A percentile compares a stretch with the other conserved stretches of the same genome.
phyloP scores from a whole-genome alignment of 2,888 invertebrate species.

The Malacosoma neustria region DNA sequence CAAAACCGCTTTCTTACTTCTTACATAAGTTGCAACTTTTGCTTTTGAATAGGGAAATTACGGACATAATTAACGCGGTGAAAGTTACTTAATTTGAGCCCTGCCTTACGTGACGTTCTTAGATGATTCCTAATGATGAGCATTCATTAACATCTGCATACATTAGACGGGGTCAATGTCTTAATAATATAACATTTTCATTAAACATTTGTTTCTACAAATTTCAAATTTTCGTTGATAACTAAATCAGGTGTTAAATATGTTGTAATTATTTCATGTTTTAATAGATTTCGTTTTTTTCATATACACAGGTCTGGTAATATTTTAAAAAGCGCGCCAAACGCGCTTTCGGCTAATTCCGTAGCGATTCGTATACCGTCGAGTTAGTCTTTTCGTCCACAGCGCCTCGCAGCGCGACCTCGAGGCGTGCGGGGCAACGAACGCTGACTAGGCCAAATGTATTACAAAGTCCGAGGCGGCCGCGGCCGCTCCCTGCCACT shows the following conservation, averaged over 20 bases:
- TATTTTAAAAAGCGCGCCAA: slow-evolving; percentile 33
- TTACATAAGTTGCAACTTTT: slow-evolving; percentile 47
- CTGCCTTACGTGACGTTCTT: neutral
- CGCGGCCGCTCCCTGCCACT: slow-evolving; percentile 66
- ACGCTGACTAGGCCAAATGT: slow-evolving; percentile 72
- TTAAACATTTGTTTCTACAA: too few species aligned
- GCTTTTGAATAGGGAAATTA: slow-evolving; percentile 35
- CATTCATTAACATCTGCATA: neutral
- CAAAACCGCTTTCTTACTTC: slow-evolving; percentile 38
- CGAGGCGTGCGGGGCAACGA: slow-evolving; percentile 62
- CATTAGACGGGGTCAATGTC: too few species aligned
- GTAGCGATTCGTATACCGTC: slow-evolving; percentile 37
- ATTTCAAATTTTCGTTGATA: too few species aligned
- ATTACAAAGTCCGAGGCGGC: slow-evolving; percentile 70
- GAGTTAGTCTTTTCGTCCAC: slow-evolving; percentile 20
- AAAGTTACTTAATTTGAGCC: neutral
- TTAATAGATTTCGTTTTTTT: neutral
- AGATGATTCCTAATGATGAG: neutral
- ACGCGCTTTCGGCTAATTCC: slow-evolving; percentile 39
- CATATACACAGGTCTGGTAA: neutral
- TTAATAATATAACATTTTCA: too few species aligned
- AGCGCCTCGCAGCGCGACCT: slow-evolving; percentile 42
- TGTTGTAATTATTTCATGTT: neutral
- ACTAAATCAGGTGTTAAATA: too few species aligned
- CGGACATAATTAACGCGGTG: slow-evolving; percentile 5